Evolutionary conservation across 2,113 vertebrate species (phyloP), one percentile per base, ranked within the genome.

Genomic region (Hippotragus niger): DNA sequence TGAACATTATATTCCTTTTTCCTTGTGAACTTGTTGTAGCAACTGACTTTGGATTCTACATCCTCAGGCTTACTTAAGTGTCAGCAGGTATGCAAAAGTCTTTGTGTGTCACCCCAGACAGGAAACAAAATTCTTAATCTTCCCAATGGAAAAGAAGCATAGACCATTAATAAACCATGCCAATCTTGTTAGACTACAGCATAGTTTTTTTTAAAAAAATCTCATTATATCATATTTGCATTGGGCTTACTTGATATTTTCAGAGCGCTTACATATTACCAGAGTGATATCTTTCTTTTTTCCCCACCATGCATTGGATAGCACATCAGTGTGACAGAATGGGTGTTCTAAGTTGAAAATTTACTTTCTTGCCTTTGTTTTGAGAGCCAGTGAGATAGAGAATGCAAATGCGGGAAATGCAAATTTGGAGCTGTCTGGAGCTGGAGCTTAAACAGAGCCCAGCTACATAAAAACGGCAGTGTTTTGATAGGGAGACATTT

Each of bases 151-250:
- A 82, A 96, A 91, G 71, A 94, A 31, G 62, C 74, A n/a, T 16
- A 85, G 78, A 33, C 40, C 91, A 94, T 97, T 96, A 97, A 98
- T 93, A 97, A 96, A 95, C 90, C 92, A 97, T 91, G 90, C 55
- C 94, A 96, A 93, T 95, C 67, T 97, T 2, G 3, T 97, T 96
- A 97, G 83, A 93, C 81, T 76, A 62, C 64, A 96, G 82, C 81
- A 43, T 52, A 5, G 0, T 78, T 71, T 23, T n/a, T 36, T 71
- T 36, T 74, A 85, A 57, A 57, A 57, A 57, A 90, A 94, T 71
- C 94, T 96, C 96, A 95, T 94, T 97, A 83, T 96, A 67, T 92
- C 91, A 50, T 90, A 93, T 64, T 88, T 96, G 78, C 76, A 91
- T 85, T 84, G 86, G 93, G 53, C 50, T 97, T 95, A 83, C 55